Conservation (phyloP, 2,888 invertebrate genomes). For the Xanthia icteritia region DNA sequence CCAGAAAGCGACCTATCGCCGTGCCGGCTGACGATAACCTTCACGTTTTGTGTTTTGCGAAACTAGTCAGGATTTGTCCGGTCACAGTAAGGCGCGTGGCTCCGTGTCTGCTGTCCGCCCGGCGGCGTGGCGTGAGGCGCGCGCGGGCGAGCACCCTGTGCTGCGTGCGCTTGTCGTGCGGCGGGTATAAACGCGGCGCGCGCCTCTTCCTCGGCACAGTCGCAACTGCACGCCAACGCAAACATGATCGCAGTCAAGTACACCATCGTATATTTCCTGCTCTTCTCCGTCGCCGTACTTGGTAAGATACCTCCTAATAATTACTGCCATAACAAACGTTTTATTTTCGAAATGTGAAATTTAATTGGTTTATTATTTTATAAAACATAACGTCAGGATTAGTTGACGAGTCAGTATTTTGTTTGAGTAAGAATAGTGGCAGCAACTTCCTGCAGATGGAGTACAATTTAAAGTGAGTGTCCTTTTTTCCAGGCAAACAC, state of each 20-base stretch:
- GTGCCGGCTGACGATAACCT: conserved; percentile 17
- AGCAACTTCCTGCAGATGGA: background rate
- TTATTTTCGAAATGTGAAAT: background rate
- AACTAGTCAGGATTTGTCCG: background rate
- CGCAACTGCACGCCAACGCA: conserved; percentile 33
- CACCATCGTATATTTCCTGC: conserved; percentile 76
- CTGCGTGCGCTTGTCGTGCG: conserved; percentile 5
- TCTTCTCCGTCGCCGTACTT: conserved; percentile 76
- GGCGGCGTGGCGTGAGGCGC: background rate
- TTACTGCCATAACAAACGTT: background rate
- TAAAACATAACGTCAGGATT: background rate
- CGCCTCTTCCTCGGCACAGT: conserved; percentile 49
- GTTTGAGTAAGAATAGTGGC: background rate
- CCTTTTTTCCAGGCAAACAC: conserved; percentile 77
- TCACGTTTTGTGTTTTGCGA: background rate
- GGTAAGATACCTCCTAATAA: conserved; percentile 71
- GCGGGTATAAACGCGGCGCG: conserved; percentile 71
- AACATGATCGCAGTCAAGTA: conserved; percentile 73
- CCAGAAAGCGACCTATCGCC: conserved; percentile 1
- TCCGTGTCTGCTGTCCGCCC: background rate
- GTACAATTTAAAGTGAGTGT: background rate
- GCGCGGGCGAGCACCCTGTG: conserved; percentile 22
- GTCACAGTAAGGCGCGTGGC: background rate
- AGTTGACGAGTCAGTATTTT: background rate
- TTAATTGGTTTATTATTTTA: background rate